phyloP scores from a whole-genome alignment of 2,113 vertebrate genomes.

The Muntiacus muntjak region DNA sequence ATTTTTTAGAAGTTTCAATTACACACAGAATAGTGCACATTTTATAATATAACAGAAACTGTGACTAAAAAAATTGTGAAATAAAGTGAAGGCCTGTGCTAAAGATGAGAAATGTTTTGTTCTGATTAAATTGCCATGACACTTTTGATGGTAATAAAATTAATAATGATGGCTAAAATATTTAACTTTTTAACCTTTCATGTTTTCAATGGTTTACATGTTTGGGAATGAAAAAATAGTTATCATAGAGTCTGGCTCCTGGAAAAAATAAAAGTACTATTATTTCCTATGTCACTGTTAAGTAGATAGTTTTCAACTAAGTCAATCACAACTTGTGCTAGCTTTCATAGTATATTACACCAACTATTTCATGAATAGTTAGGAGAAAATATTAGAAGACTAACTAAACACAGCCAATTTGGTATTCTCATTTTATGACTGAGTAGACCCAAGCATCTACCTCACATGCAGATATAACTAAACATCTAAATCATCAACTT shows the following conservation, averaged over 20 bases:
- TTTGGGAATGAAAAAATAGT: constrained; percentile 24
- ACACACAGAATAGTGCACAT: neutral
- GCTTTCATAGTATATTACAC: neutral
- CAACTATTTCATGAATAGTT: constrained; percentile 34
- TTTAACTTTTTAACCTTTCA: constrained; percentile 18
- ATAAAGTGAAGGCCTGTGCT: neutral
- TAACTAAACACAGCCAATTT: constrained; percentile 44
- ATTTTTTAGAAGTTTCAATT: neutral
- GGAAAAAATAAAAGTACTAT: constrained; percentile 23
- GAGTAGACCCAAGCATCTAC: neutral
- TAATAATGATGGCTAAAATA: constrained; percentile 12
- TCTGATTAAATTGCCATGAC: constrained; percentile 20
- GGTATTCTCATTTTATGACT: constrained; percentile 42
- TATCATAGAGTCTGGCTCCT: neutral
- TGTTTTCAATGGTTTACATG: constrained; percentile 28
- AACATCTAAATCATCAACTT: constrained; percentile 3
- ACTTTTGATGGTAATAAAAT: constrained; percentile 10
- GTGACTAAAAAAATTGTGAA: neutral
- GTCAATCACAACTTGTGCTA: neutral
- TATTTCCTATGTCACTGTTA: constrained; percentile 23
- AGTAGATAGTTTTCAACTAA: constrained; percentile 16
- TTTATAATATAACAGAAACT: constrained; percentile 9
- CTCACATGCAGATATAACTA: neutral
- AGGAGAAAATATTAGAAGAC: constrained; percentile 14
- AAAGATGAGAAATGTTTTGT: constrained; percentile 12